Base-by-base conservation (phyloP, 2,888 invertebrate species). In the Oxyteleia sp. region DNA sequence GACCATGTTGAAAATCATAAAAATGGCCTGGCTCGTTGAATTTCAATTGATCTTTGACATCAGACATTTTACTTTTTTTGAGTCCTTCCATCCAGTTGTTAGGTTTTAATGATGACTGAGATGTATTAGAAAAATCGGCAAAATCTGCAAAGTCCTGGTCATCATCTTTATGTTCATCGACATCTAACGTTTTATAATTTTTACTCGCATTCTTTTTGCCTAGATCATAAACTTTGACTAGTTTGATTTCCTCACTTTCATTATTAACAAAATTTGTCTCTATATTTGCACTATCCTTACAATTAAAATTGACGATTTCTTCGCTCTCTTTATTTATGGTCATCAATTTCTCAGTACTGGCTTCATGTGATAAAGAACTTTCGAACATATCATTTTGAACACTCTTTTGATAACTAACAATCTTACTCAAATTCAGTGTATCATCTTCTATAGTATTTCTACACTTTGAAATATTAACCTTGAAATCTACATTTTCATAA, bases 1-100 rank as follows among this genome's bases (percentile, higher is more conserved):
- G 94, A 86, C 95, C 95, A 84, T 95, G 94, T 88, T 93, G 94
- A 93, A 95, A 92, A 78, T 93, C 92, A 11, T 87, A 92, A 47
- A 92, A 94, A 86, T 94, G 94, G 88, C 94, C 94, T 82, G 93
- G 71, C 2, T 88, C 85, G 35, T 86, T 72, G 15, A 87, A 79
- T 47, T 84, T 23, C 5, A 15, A 8, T 53, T 51, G 41, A 15
- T 15, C 15, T 5, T 18, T 2, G n/a, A 20, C 7, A 32, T 11
- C 29, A 18, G 38, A 57, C 72, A 68, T 59, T 35, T 88, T 88
- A 59, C 87, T 69, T 38, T 88, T 86, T 41, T 87, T 85, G 23
- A 87, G 78, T 35, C 86, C 88, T 32, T 87, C 84, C 15, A 55
- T 55, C 10, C 26, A 35, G 16, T 61, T 47, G 16, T 26, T 38